phyloP scores from a whole-genome alignment of 1,140 invertebrate species.

The Lepidurus packardi region DNA sequence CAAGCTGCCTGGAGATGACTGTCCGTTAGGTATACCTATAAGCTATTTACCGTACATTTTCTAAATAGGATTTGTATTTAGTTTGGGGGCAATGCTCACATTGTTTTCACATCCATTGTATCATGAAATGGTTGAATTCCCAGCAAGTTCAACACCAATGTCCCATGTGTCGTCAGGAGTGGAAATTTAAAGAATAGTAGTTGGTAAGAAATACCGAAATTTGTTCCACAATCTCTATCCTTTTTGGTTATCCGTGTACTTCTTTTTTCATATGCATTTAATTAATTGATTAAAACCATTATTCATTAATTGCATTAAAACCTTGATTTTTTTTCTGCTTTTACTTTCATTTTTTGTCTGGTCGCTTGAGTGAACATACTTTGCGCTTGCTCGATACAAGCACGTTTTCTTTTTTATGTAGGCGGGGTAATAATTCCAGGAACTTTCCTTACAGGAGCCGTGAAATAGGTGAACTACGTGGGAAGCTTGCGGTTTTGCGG shows the following conservation, averaged over 20 bases:
- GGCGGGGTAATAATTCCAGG: no score
- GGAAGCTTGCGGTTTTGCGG: background rate
- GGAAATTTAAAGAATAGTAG: constrained; percentile 85
- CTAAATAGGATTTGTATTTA: constrained; percentile 46
- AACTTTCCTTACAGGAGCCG: no score
- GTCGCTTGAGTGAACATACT: no score
- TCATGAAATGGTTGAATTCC: constrained; percentile 97
- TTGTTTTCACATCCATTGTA: constrained; percentile 99
- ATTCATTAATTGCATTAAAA: no score
- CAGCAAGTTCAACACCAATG: constrained; percentile 93
- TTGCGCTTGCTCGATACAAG: no score
- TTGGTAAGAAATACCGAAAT: background rate
- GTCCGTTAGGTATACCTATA: constrained; percentile 66
- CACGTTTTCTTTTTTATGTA: no score
- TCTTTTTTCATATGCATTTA: background rate
- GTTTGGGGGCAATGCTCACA: constrained; percentile 98
- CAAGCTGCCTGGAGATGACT: constrained; percentile 96
- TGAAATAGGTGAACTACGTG: background rate
- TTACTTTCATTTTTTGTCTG: no score
- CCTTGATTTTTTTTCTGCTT: background rate
- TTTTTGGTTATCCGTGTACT: background rate
- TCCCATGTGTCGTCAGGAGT: constrained; percentile 98
- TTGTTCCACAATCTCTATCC: constrained; percentile 13
- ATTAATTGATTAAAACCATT: background rate
- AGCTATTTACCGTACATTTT: constrained; percentile 16